phyloP scores from a whole-genome alignment of 2,113 vertebrate genomes.

The Psephotus haematonotus region DNA sequence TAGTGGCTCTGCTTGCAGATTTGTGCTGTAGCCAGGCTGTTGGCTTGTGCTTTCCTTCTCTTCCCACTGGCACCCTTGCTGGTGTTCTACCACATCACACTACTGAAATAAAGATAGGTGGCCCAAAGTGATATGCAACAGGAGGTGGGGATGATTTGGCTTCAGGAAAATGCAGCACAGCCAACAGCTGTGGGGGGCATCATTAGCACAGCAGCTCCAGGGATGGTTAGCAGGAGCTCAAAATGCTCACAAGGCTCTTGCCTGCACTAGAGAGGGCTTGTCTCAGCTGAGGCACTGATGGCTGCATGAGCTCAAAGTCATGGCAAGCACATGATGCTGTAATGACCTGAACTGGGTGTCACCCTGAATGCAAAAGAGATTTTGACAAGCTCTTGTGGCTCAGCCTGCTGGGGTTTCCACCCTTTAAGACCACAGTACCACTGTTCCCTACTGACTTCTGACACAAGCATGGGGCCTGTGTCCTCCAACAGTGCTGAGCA shows the following conservation, averaged over 20 bases:
- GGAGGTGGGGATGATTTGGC: neutral
- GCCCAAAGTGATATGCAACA: accelerated
- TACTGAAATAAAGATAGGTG: neutral
- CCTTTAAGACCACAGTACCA: neutral
- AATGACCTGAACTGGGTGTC: neutral
- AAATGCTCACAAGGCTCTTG: accelerated
- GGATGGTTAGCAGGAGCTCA: neutral
- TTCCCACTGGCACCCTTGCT: neutral
- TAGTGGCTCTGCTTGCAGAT: neutral
- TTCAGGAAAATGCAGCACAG: neutral
- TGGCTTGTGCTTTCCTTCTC: neutral
- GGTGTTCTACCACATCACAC: neutral
- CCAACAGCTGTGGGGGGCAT: neutral
- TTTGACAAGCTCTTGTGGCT: neutral
- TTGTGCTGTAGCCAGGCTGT: neutral
- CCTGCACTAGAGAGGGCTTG: neutral
- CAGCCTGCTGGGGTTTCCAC: neutral
- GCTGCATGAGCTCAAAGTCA: neutral
- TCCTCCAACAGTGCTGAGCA: neutral
- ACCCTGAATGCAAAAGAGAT: neutral
- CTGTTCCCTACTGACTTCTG: neutral
- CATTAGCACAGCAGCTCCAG: neutral
- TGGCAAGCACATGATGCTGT: accelerated
- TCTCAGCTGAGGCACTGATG: neutral
- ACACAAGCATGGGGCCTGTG: accelerated